These are phyloP conservation scores for Abscondita cerata DNA, from an alignment of 2,888 invertebrate genomes.

Conservation along the genomic window DNA sequence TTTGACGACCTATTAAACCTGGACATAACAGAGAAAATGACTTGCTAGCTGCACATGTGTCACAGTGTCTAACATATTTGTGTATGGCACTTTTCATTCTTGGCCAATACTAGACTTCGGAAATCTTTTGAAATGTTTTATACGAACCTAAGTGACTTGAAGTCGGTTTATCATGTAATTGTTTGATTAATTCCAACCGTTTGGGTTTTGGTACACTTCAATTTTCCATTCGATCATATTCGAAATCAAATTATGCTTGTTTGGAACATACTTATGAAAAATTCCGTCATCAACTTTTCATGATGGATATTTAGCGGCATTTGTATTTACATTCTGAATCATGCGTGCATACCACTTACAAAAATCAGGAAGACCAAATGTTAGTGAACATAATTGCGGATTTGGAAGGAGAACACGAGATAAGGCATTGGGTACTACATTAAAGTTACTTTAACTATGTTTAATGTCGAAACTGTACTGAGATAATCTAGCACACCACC, in stretches of 20 bases:
- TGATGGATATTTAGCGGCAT: not conserved
- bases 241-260: not conserved
- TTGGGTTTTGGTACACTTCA: not conserved
- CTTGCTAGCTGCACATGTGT: not conserved
- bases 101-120: not conserved
- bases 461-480: conserved; percentile 27
- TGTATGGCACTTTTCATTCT: not conserved
- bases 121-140: not conserved
- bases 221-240: not conserved
- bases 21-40: no score
- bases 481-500: conserved; percentile 33
- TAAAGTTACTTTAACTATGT: conserved; percentile 27
- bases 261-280: not conserved
- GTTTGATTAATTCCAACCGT: not conserved
- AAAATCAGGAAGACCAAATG: not conserved
- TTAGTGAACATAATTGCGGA: not conserved
- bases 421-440: conserved; percentile 22
- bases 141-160: not conserved
- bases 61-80: not conserved
- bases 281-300: not conserved
- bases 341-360: not conserved
- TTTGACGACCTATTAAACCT: no score
- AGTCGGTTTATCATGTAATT: not conserved
- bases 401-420: not conserved
- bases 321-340: not conserved